phyloP scores from a whole-genome alignment of 2,888 invertebrate species.

The Drosophila kokeensis region DNA sequence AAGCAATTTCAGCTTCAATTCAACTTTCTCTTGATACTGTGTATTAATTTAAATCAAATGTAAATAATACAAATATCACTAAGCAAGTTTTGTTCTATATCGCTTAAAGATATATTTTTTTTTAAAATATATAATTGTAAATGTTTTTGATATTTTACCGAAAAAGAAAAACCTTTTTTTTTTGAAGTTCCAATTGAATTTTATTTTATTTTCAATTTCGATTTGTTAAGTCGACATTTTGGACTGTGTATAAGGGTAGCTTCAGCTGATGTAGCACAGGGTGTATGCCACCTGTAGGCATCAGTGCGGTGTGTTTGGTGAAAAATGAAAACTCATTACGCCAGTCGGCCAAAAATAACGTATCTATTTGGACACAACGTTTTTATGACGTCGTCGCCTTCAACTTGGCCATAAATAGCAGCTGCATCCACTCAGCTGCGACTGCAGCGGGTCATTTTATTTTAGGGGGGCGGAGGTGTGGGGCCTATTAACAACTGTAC shows the following conservation, averaged over 20 bases:
- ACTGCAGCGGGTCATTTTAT: conserved; percentile 27
- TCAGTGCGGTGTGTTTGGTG: conserved; percentile 32
- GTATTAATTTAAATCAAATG: not conserved
- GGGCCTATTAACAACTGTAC: conserved; percentile 24
- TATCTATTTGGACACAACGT: conserved; percentile 39
- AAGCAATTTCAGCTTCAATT: not conserved
- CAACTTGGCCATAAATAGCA: conserved; percentile 63
- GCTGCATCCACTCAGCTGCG: conserved; percentile 18
- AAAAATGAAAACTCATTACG: conserved; percentile 75
- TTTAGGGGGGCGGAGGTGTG: not conserved
- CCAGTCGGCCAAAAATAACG: conserved; percentile 69
- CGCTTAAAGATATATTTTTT: not conserved
- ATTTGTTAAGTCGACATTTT: not conserved
- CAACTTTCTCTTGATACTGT: not conserved
- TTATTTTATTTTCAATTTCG: not conserved
- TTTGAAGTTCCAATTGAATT: not conserved
- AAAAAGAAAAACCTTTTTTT: not conserved
- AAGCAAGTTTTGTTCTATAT: not conserved
- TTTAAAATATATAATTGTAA: not conserved
- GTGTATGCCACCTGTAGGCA: conserved; percentile 70
- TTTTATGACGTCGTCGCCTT: conserved; percentile 59
- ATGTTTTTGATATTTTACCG: not conserved
- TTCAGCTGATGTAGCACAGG: not conserved
- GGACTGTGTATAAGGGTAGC: not conserved
- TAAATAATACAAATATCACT: not conserved